Percentiles rank a stretch among this genome's conserved stretches.
These are phyloP conservation scores for Ptyas mucosa DNA, from an alignment of 2,113 vertebrate species.

Conservation along the genomic window DNA sequence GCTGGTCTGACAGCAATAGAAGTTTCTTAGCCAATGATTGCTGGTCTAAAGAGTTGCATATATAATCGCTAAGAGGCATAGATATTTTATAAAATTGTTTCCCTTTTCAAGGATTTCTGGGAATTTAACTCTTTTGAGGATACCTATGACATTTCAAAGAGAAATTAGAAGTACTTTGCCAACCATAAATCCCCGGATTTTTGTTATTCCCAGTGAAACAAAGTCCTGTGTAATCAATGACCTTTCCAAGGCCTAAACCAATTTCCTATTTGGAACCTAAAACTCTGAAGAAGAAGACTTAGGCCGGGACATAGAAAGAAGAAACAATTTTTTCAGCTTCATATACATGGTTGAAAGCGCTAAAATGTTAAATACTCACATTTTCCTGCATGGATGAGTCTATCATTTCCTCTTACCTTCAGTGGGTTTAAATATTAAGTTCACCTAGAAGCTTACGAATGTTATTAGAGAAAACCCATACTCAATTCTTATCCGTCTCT, in stretches of 20 bases:
- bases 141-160: not conserved
- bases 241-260: not conserved
- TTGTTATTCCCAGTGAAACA: not conserved
- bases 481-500: not conserved
- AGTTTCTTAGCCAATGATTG: not conserved
- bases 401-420: not conserved
- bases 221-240: not conserved
- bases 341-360: not conserved
- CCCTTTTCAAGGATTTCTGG: not conserved
- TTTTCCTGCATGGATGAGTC: not conserved
- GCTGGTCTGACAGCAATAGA: not conserved
- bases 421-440: not conserved
- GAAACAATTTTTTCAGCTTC: not conserved
- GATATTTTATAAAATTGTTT: not conserved
- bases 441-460: not conserved
- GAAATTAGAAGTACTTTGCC: not conserved
- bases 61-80: not conserved
- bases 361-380: not conserved
- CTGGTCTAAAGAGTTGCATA: not conserved
- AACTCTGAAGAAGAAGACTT: not conserved
- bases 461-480: not conserved
- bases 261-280: not conserved
- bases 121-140: not conserved
- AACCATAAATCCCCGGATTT: not conserved
- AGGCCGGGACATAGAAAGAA: not conserved